Evolutionary conservation across 2,888 invertebrate species (phyloP), one percentile per base, ranked within the genome.

Genomic region (Meiosimyza decipiens): DNA sequence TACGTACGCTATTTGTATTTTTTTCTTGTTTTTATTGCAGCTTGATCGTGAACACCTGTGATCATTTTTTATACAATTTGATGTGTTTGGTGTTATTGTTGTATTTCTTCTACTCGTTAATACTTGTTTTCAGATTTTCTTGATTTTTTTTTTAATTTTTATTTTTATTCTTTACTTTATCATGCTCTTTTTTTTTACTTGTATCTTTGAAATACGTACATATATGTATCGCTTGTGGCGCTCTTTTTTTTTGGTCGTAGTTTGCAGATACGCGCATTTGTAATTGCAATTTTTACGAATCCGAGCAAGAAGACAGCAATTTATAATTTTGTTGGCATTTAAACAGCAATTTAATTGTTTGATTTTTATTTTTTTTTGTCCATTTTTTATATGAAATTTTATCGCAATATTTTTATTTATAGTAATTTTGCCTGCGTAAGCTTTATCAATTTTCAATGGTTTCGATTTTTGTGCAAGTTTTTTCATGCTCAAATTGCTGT

Each of bases 31-130:
- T 47, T 57, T 55, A 50, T 40, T 64, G 71, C 71, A 75, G 78
- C 75, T 75, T 73, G 78, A 79, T 80, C 78, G 77, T 75, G 79
- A 79, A 80, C 80, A 80, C 80, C 80, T 80, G 80, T 80, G 80
- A 78, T 75, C 77, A 74, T 75, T 77, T 78, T 78, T 79, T 78
- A 72, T 75, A 74, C 75, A 74, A 74, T 76, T 78, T 77, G 76
- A 76, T 76, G 71, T 73, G 67, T 72, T 64, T 40, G 68, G 70
- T 67, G 49, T 71, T 60, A 51, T 62, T 63, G 63, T 71, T 49
- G 60, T 64, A 70, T 51, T 33, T 71, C 33, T 72, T 71, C 55
- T 71, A 72, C 67, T 52, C 73, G 28, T 63, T 74, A 52, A 22
- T 57, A 15, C 33, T 18, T 6, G 18, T 49, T 60, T 13, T 64